Conservation (phyloP, 2,797 vertebrate genomes). For the Notamacropus eugenii region DNA sequence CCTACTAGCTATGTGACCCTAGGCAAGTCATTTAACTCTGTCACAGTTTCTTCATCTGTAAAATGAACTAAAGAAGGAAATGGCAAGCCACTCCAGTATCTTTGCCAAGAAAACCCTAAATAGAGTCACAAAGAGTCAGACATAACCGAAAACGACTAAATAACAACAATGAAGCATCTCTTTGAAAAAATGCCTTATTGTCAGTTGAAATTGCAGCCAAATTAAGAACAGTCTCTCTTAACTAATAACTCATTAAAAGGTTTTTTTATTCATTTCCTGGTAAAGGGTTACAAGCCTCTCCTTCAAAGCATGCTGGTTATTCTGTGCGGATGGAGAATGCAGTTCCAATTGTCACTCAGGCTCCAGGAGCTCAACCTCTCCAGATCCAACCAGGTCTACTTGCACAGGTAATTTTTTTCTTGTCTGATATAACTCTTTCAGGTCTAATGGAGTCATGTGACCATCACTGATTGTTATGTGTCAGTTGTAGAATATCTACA, state of each 20-base stretch:
- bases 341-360: constrained; percentile 98
- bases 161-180: neutral
- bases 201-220: neutral
- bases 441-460: neutral
- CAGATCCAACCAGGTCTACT: constrained; percentile 98
- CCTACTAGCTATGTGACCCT: neutral
- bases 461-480: neutral
- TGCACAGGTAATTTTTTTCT: constrained; percentile 91
- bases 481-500: neutral
- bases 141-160: neutral
- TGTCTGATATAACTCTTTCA: neutral
- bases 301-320: constrained; percentile 97
- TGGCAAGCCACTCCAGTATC: neutral
- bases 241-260: neutral
- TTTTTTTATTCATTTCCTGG: constrained; percentile 51
- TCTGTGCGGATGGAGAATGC: constrained; percentile 99
- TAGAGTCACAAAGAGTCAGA: neutral
- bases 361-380: constrained; percentile 95
- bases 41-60: neutral
- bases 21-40: neutral
- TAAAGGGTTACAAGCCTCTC: constrained; percentile 96
- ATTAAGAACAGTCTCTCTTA: neutral
- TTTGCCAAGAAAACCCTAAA: neutral
- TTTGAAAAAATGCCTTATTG: neutral
- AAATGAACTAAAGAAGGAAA: neutral